These are phyloP conservation scores for Manacus vitellinus DNA, from an alignment of 2,113 vertebrate genomes.

Conservation along the genomic window DNA sequence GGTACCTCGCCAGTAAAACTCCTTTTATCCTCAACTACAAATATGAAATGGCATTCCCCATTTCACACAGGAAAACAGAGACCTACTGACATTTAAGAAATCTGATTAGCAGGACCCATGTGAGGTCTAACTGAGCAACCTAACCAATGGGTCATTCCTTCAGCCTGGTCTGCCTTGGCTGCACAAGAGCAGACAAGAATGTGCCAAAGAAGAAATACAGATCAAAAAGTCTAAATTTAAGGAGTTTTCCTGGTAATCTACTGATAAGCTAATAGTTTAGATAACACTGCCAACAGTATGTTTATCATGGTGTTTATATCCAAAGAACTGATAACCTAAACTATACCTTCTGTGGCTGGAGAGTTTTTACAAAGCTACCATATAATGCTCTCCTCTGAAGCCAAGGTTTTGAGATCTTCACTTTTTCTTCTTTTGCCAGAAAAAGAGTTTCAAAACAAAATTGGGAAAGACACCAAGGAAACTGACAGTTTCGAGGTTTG, in stretches of 20 bases:
- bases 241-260: background rate
- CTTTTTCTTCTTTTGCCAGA: background rate
- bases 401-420: background rate
- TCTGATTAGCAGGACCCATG: background rate
- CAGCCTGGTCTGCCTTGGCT: background rate
- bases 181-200: background rate
- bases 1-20: background rate
- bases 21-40: background rate
- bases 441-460: conserved; percentile 15
- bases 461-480: background rate
- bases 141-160: background rate
- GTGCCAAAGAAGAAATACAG: background rate
- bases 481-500: conserved; percentile 13
- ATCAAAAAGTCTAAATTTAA: background rate
- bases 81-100: background rate
- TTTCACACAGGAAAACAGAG: background rate
- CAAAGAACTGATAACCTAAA: background rate
- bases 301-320: background rate
- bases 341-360: background rate
- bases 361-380: background rate
- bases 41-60: background rate
- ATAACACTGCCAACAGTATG: background rate
- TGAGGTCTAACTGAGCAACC: background rate
- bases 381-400: background rate
- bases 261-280: background rate